Percentiles rank a stretch among this genome's conserved stretches.
These are phyloP conservation scores for Trissolcus basalis DNA, from an alignment of 1,140 invertebrate genomes.

Conservation along the genomic window DNA sequence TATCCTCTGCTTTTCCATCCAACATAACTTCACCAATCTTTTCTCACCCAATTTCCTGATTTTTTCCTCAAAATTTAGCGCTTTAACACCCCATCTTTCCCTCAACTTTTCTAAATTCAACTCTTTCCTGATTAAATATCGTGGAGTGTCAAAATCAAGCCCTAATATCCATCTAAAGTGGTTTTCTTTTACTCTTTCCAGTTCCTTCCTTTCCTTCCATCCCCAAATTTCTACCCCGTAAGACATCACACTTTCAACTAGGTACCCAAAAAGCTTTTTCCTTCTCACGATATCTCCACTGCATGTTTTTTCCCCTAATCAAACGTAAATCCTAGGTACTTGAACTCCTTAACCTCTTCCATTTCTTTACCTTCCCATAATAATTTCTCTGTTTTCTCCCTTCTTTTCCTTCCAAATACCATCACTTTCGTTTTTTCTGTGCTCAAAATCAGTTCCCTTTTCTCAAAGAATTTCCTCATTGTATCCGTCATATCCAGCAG, in stretches of 20 bases:
- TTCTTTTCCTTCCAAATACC: too few species aligned
- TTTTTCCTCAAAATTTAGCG: slow-evolving; percentile 13
- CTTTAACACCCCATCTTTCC: neutral
- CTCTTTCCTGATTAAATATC: neutral
- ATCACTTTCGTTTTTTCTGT: too few species aligned
- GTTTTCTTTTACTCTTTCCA: neutral
- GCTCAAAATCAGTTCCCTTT: slow-evolving; percentile 2
- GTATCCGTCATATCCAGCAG: neutral
- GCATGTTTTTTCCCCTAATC: slow-evolving; percentile 16
- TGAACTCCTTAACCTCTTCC: neutral
- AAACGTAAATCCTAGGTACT: neutral
- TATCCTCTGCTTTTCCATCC: neutral
- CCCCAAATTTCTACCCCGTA: slow-evolving; percentile 15
- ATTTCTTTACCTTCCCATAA: slow-evolving; percentile 2
- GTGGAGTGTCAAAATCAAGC: neutral
- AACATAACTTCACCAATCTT: slow-evolving; percentile 7
- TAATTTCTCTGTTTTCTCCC: neutral
- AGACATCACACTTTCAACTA: neutral
- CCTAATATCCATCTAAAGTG: neutral
- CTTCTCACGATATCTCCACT: neutral
- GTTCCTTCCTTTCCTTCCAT: slow-evolving; percentile 12
- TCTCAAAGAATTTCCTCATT: neutral
- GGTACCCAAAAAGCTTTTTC: neutral
- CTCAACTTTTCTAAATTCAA: neutral
- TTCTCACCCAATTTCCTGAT: neutral